Evolutionary conservation across 2,113 vertebrate genomes (phyloP).

Genomic region (Onychostoma macrolepis): DNA sequence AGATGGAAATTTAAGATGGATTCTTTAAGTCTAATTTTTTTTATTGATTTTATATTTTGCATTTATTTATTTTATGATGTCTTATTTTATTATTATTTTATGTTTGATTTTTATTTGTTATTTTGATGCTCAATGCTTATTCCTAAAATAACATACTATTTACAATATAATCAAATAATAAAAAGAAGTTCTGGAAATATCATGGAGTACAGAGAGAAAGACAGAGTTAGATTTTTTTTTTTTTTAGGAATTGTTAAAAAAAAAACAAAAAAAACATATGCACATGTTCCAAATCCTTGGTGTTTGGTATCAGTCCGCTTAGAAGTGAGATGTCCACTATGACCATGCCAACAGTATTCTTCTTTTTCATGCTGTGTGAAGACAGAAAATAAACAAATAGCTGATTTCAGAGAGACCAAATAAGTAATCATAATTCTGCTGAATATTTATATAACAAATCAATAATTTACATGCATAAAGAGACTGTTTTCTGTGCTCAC

Average conservation of each 20-base stretch:
- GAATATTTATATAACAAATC: neutral
- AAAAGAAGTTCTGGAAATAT: neutral
- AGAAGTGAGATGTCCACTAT: slow-evolving; percentile 76
- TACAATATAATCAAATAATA: neutral
- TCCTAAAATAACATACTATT: neutral
- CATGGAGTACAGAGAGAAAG: too few species aligned
- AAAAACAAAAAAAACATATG: neutral
- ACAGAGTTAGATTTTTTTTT: too few species aligned
- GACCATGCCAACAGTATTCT: slow-evolving; percentile 70
- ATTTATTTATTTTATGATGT: neutral
- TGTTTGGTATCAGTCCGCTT: slow-evolving; percentile 73
- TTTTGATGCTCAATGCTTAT: neutral
- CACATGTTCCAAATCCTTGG: slow-evolving; percentile 72
- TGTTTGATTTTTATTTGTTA: too few species aligned
- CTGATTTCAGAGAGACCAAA: neutral
- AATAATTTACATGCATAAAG: neutral
- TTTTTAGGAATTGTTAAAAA: too few species aligned
- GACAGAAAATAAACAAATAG: slow-evolving; percentile 6
- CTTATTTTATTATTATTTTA: too few species aligned
- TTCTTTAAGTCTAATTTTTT: too few species aligned
- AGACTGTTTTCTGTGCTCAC: slow-evolving; percentile 57
- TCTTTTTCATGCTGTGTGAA: slow-evolving; percentile 40
- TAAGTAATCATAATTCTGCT: neutral
- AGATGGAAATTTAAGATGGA: too few species aligned
- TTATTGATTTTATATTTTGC: neutral